phyloP scores from a whole-genome alignment of 2,888 invertebrate genomes.

The Tuberolachnus salignus region DNA sequence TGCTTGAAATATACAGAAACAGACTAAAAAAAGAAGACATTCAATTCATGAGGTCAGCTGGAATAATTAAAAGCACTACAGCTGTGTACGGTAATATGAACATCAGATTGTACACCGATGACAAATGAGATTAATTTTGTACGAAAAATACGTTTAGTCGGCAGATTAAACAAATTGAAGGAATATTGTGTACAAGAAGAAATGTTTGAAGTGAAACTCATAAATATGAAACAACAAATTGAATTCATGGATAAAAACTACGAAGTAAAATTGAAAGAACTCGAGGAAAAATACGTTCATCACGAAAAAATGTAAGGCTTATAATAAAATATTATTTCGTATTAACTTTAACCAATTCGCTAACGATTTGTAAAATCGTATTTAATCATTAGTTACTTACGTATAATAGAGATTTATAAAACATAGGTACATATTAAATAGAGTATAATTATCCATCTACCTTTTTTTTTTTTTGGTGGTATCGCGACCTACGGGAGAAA shows the following conservation, averaged over 20 bases:
- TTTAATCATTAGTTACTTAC: too few species aligned
- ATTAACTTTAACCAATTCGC: too few species aligned
- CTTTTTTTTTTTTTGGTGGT: too few species aligned
- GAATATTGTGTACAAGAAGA: slow-evolving; percentile 21
- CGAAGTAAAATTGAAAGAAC: neutral
- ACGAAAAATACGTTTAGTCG: neutral
- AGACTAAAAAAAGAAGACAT: slow-evolving; percentile 16
- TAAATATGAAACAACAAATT: neutral
- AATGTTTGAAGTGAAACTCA: neutral
- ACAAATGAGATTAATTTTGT: neutral
- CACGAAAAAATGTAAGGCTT: neutral
- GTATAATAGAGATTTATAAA: too few species aligned
- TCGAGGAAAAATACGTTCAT: neutral
- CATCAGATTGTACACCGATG: neutral
- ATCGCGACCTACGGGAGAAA: too few species aligned
- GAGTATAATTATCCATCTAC: too few species aligned
- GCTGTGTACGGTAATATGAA: slow-evolving; percentile 19
- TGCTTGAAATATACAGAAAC: neutral
- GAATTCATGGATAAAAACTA: neutral
- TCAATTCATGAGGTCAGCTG: neutral
- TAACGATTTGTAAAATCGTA: too few species aligned
- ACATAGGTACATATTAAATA: too few species aligned
- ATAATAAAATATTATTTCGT: too few species aligned
- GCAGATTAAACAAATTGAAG: slow-evolving; percentile 21
- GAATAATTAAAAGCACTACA: neutral